Base-by-base conservation (phyloP, 2,797 vertebrate genomes). In the Linurgus olivaceus region DNA sequence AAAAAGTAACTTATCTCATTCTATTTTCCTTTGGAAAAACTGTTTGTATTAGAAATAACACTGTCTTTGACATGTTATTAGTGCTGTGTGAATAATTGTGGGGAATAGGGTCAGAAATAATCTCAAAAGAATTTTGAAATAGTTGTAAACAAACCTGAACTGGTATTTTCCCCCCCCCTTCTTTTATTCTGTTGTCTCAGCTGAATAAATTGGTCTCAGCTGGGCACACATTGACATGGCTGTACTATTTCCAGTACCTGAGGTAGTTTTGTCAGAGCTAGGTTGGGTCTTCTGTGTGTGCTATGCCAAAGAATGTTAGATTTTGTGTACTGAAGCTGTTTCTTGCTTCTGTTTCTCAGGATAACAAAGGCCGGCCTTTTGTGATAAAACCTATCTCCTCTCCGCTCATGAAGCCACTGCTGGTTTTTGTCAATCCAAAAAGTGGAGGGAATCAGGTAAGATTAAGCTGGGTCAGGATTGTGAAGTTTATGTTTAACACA, bases 341-440 rank as follows among this genome's bases (percentile, higher is more conserved):
- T 40, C 37, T 68, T 44, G 8, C 35, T 86, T 77, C 90, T 94
- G 10, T 59, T 96, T 84, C 77, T 95, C 95, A 99, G 99, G 99
- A 99, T 87, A 99, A 98, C 80, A 99, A 99, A 98, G 99, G 99
- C 94, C 98, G 99, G 52, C 99, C 99, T 29, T 99, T 99, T 97
- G 98, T 99, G 95, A 97, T 99, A 98, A 99, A 99, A 94, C 99
- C 99, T 5, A 98, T 99, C 67, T 99, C 99, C 13, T 99, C 99
- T 23, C 99, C 99, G 6, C 98, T 99, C 87, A 99, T 99, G 99
- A 99, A 99, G 94, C 99, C 99, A 1, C 98, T 99, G 93, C 98
- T 99, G 97, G 99, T 99, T 79, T 99, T 99, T 93, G 99, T 99
- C 66, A 99, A 99, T 96, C 99, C 99, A 84, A 99, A 99, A 97